Evolutionary conservation across 1,140 invertebrate genomes (phyloP).

Genomic region (Popillia japonica): DNA sequence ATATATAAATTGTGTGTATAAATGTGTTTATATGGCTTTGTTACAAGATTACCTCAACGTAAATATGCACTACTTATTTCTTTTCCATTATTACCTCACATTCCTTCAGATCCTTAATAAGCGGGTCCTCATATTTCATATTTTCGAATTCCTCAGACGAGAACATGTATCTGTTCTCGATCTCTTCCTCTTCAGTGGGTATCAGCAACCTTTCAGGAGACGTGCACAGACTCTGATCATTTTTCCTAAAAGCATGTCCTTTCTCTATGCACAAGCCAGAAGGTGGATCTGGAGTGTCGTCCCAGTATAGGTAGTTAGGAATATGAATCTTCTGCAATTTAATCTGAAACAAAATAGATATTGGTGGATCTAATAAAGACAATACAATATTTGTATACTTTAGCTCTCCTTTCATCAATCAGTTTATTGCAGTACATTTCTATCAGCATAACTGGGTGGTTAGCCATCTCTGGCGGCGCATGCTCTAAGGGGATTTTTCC

Average conservation of each 20-base stretch:
- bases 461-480: conserved; percentile 69
- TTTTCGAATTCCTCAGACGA: conserved; percentile 65
- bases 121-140: conserved; percentile 69
- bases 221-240: conserved; percentile 52
- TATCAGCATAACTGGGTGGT: conserved; percentile 73
- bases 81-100: conserved; percentile 66
- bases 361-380: neutral
- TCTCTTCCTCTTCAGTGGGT: conserved; percentile 55
- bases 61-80: no score
- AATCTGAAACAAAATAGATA: conserved; percentile 46
- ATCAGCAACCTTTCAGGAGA: conserved; percentile 49
- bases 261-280: conserved; percentile 57
- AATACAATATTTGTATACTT: neutral
- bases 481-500: conserved; percentile 70
- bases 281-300: conserved; percentile 59
- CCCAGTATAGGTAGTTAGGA: conserved; percentile 57
- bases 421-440: conserved; percentile 66
- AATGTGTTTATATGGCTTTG: no score
- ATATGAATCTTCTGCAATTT: conserved; percentile 57
- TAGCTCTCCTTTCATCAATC: conserved; percentile 35
- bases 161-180: conserved; percentile 60
- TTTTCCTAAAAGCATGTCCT: conserved; percentile 54
- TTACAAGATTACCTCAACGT: no score
- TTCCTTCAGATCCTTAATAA: conserved; percentile 67
- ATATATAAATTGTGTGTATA: no score